These are phyloP conservation scores for Parapristionchus giblindavisi DNA, from an alignment of 2,888 invertebrate species.

Conservation along the genomic window DNA sequence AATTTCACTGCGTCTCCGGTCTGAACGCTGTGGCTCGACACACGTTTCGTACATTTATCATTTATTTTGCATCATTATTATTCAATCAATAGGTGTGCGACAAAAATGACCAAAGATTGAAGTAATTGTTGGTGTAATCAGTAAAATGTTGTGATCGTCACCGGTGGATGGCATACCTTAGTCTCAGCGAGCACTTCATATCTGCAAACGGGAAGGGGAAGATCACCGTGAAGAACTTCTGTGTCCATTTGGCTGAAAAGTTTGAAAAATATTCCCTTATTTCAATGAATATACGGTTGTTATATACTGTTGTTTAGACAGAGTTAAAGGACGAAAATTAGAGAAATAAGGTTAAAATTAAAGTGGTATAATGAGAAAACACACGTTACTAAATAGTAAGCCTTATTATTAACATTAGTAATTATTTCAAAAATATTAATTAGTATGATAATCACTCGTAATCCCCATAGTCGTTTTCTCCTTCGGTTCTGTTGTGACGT, in stretches of 20 bases:
- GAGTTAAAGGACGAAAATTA: too few species aligned
- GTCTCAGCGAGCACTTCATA: constrained; percentile 39
- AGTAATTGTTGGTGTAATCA: neutral
- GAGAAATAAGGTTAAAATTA: too few species aligned
- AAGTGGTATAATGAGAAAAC: too few species aligned
- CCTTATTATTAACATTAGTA: neutral
- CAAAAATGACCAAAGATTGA: neutral
- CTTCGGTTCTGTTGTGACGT: constrained; percentile 21
- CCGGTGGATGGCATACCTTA: neutral
- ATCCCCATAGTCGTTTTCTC: constrained; percentile 26
- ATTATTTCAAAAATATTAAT: neutral
- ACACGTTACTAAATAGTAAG: neutral
- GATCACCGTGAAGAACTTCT: constrained; percentile 35
- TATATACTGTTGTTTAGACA: too few species aligned
- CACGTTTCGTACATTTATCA: neutral
- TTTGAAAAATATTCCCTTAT: too few species aligned
- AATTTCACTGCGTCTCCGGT: constrained; percentile 59
- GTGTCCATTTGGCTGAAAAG: constrained; percentile 31
- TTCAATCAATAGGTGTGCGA: neutral
- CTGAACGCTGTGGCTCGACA: too few species aligned
- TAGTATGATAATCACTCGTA: constrained; percentile 28
- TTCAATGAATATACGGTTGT: too few species aligned
- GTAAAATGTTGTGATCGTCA: neutral
- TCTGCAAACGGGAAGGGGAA: constrained; percentile 32
- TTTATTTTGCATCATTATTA: constrained; percentile 5